Base-by-base conservation (phyloP, 2,797 vertebrate genomes). In the Cossypha polioptera region DNA sequence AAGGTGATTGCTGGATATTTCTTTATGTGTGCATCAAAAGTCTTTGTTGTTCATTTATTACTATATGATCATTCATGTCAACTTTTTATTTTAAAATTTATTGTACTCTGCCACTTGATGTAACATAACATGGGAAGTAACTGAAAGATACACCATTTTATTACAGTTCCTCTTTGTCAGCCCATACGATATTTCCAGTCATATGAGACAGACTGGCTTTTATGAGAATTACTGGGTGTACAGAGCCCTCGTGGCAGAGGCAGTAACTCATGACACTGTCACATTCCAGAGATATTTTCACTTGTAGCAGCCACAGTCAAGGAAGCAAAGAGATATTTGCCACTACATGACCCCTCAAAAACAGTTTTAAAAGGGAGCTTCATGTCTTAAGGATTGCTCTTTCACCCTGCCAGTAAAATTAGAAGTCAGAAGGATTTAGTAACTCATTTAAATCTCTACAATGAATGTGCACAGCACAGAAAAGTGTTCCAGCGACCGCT, bases 131-230 rank as follows among this genome's bases (percentile, higher is more conserved):
- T 1, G 1, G 54, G 36, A 72, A 51, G 48, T 35, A 89, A 74
- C n/a, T 86, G 95, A 78, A 94, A 78, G 69, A 91, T 45, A 78
- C 45, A 42, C 73, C 66, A 10, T 77, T 95, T 90, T 91, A 90
- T 71, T 86, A 51, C 47, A 38, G 66, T 61, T 72, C 80, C 66
- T 35, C 62, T 83, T 80, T 86, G 40, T 86, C 89, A 94, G 36
- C 62, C 36, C 51, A 3, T 81, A 10, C 72, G 78, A 80, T 75
- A 38, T 65, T 80, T 83, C 43, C 47, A 72, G 50, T 76, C 61
- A 20, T 7, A 74, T 0, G 0, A 85, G 65, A 78, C 33, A 88
- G 86, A 57, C n/a, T 90, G 48, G 16, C 21, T 86, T 89, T 84
- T 62, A 81, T 28, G 71, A 75, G 51, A 83, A 84, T 72, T 78